These are phyloP conservation scores for Forbesichthys agassizii DNA, from an alignment of 2,113 vertebrate genomes.

Conservation along the genomic window DNA sequence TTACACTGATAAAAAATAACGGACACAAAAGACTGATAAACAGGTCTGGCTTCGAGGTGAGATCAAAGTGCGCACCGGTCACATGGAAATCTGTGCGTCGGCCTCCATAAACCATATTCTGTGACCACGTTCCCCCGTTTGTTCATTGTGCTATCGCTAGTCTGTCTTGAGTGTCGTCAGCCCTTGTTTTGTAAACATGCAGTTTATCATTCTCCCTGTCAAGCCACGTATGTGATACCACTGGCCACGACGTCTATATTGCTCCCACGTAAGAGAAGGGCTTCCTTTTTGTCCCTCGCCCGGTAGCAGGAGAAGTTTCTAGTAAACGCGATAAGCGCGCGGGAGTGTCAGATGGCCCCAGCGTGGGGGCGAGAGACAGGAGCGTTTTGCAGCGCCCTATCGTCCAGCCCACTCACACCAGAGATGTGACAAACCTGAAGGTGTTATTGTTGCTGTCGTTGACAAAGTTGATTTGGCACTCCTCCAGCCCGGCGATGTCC, in stretches of 20 bases:
- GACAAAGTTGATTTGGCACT: conserved; percentile 75
- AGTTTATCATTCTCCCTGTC: conserved; percentile 30
- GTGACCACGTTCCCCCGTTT: conserved; percentile 24
- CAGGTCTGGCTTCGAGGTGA: conserved; percentile 36
- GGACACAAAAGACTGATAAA: conserved; percentile 21
- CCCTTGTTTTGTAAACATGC: conserved; percentile 62
- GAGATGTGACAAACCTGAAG: conserved; percentile 71
- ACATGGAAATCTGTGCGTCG: conserved; percentile 16
- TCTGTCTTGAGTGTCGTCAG: conserved; percentile 43
- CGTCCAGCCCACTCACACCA: conserved; percentile 64
- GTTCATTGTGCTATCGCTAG: conserved; percentile 66
- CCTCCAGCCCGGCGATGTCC: conserved; percentile 69
- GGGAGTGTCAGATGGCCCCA: conserved; percentile 33
- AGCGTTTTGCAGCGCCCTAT: conserved; percentile 27
- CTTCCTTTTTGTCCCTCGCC: conserved; percentile 10
- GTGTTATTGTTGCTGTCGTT: conserved; percentile 72
- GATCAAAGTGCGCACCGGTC: conserved; percentile 26
- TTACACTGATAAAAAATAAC: conserved; percentile 45
- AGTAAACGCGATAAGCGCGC: conserved; percentile 46
- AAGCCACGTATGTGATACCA: conserved; percentile 24
- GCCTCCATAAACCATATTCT: conserved; percentile 10
- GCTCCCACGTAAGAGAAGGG: conserved; percentile 32
- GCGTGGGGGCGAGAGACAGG: conserved; percentile 33
- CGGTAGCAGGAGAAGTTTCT: conserved; percentile 51
- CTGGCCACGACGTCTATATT: conserved; percentile 18